Evolutionary conservation across 2,113 vertebrate species (phyloP), one percentile per base, ranked within the genome.

Genomic region (Microtus oregoni): DNA sequence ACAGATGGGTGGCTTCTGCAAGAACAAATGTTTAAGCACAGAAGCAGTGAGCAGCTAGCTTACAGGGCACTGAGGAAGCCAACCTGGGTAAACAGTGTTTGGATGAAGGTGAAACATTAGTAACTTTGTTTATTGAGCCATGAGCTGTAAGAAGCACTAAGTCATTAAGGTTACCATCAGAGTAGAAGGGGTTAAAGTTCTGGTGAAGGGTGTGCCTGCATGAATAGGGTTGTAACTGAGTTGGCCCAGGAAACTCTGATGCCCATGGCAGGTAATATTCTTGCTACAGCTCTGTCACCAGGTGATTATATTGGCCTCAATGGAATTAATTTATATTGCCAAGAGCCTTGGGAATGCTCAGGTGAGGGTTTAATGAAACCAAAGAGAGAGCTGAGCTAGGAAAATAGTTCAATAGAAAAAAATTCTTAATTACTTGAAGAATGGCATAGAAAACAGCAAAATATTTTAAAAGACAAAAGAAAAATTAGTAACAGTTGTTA

Each of bases 321-420:
- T 90, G 95, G 94, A 93, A 95, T 96, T 96, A 95, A 96, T 96
- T 97, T 96, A 81, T 28, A 58, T 93, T 87, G 47, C 17, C 0
- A 5, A 67, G 67, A 94, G 30, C 79, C 92, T 94, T 87, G 94
- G 76, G 90, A 96, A 92, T 90, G 30, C 44, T 63, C 72, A 47
- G 19, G 2, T 92, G 58, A 91, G 58, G 91, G 35, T 70, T 92
- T 95, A 94, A 86, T 95, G 70, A 97, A 98, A 90, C 86, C 70
- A 41, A 77, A 90, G 61, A 91, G 32, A 47, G 58, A 61, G 75
- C 44, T 83, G 73, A 92, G 72, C 89, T 86, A 83, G 61, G 65
- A 91, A 95, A 94, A 91, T 47, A 94, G 30, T 82, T 97, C 50
- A 68, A 82, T 86, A 77, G 50, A 70, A 85, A 47, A 55, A 41